phyloP scores from a whole-genome alignment of 2,113 vertebrate genomes.

The Recurvirostra avosetta region DNA sequence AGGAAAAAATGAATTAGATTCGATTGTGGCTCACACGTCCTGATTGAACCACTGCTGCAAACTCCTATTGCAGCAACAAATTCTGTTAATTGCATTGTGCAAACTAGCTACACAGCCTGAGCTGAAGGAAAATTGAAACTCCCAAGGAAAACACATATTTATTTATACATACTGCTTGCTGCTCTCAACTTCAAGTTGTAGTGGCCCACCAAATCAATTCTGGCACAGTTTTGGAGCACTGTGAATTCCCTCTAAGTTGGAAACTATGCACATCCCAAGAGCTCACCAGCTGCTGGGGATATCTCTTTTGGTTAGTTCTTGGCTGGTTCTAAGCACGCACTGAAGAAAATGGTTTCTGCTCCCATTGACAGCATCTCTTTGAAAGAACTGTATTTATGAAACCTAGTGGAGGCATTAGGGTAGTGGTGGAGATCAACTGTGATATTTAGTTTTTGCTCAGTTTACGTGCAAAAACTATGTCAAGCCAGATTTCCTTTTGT shows the following conservation, averaged over 20 bases:
- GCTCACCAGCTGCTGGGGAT: neutral
- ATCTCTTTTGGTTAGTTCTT: neutral
- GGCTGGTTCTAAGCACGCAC: neutral
- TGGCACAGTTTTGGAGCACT: neutral
- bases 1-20: conserved; percentile 30
- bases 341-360: neutral
- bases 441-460: neutral
- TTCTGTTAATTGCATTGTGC: conserved; percentile 7
- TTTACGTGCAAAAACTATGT: neutral
- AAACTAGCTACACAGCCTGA: neutral
- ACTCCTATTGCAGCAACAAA: conserved; percentile 3
- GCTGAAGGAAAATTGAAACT: neutral
- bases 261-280: neutral
- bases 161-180: neutral
- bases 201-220: neutral
- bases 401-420: neutral
- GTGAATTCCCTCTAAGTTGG: neutral
- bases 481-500: neutral
- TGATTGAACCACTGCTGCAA: neutral
- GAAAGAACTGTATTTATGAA: neutral
- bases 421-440: neutral
- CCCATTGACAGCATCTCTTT: neutral
- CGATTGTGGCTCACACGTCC: neutral
- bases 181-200: neutral
- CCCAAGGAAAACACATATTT: neutral